Evolutionary conservation across 1,140 invertebrate species (phyloP).

Genomic region (Drosophila arizonae): DNA sequence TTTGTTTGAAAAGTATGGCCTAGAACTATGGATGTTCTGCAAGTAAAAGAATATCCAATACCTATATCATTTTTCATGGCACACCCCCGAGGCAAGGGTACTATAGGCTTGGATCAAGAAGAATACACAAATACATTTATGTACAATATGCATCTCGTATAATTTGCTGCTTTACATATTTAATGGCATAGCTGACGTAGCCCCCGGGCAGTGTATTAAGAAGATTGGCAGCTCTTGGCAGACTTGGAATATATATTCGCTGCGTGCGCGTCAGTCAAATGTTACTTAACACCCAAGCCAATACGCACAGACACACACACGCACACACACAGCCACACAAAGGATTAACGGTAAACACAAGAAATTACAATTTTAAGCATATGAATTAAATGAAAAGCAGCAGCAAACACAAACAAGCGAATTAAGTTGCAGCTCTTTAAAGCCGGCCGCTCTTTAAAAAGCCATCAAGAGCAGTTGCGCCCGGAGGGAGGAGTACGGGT

Average conservation of each 20-base stretch:
- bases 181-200: neutral
- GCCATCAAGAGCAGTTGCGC: slow-evolving; percentile 4
- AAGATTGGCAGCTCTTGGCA: slow-evolving; percentile 9
- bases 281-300: slow-evolving; percentile 34
- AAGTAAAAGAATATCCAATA: too few relatives aligned
- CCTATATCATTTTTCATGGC: too few relatives aligned
- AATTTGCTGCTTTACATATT: too few relatives aligned
- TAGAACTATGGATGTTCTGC: too few relatives aligned
- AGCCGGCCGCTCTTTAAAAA: slow-evolving; percentile 11
- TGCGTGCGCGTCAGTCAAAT: slow-evolving; percentile 37
- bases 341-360: slow-evolving; percentile 42
- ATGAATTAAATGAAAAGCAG: slow-evolving; percentile 28
- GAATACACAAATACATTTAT: too few relatives aligned
- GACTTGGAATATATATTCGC: slow-evolving; percentile 38
- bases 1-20: too few relatives aligned
- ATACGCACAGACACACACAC: slow-evolving; percentile 7
- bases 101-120: too few relatives aligned
- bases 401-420: slow-evolving; percentile 1
- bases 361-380: slow-evolving; percentile 48
- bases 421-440: slow-evolving; percentile 16
- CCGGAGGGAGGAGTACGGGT: neutral
- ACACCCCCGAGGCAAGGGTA: too few relatives aligned
- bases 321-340: slow-evolving; percentile 11
- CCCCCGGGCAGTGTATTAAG: slow-evolving; percentile 25
- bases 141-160: too few relatives aligned